Conservation (phyloP, 2,888 invertebrate species). For the Leptarthrus brevirostris region DNA sequence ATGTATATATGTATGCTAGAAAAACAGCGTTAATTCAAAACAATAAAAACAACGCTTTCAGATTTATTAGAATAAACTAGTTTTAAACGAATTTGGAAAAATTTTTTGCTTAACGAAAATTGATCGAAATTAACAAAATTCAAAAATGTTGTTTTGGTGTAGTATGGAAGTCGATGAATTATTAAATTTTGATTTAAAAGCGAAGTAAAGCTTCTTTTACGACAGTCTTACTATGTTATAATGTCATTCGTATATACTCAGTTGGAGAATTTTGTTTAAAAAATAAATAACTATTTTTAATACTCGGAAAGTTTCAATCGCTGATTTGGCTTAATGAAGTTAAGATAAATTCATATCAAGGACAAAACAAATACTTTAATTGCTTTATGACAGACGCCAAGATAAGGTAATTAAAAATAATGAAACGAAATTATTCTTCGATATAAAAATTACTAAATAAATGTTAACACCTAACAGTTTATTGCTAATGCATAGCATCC, state of each 20-base stretch:
- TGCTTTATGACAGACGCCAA: no score
- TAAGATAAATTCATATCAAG: no score
- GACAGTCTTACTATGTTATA: not conserved
- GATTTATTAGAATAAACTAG: conserved; percentile 20
- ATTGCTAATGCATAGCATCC: no score
- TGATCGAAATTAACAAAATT: conserved; percentile 37
- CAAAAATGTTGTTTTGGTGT: conserved; percentile 37
- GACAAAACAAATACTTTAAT: no score
- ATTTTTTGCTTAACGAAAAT: conserved; percentile 29
- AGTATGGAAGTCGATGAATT: conserved; percentile 2
- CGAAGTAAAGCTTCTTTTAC: conserved; percentile 32
- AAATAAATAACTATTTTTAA: no score
- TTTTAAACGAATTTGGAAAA: conserved; percentile 42
- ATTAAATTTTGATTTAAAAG: conserved; percentile 1
- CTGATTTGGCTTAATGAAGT: no score
- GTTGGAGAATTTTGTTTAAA: no score
- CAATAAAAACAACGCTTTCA: conserved; percentile 26
- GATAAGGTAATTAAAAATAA: no score
- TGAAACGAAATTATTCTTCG: no score
- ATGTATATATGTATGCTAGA: conserved; percentile 37
- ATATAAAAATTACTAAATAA: no score
- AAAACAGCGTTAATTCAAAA: conserved; percentile 45
- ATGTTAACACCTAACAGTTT: no score
- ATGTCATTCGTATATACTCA: not conserved
- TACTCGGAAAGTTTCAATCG: no score